These are phyloP conservation scores for Lagria hirta DNA, from an alignment of 2,888 invertebrate species.

Conservation along the genomic window DNA sequence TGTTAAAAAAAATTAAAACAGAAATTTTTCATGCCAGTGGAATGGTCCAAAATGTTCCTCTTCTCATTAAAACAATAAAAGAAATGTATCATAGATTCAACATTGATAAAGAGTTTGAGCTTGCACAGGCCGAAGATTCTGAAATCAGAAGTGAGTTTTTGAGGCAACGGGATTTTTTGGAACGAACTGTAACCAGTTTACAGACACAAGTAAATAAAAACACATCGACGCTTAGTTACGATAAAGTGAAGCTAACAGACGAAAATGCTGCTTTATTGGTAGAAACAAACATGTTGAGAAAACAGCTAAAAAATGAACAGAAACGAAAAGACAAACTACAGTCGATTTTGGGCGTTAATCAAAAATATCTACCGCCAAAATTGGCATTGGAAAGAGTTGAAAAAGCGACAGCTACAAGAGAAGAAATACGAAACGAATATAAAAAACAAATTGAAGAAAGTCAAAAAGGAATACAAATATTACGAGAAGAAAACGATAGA, in stretches of 20 bases:
- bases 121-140: conserved; percentile 67
- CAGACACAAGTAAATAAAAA: conserved; percentile 38
- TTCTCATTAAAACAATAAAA: conserved; percentile 60
- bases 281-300: conserved; percentile 75
- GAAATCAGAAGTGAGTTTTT: conserved; percentile 75
- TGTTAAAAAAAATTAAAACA: conserved; percentile 73
- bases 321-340: conserved; percentile 72
- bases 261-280: conserved; percentile 77
- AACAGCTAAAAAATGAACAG: conserved; percentile 66
- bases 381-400: conserved; percentile 66
- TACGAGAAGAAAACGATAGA: conserved; percentile 52
- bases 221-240: conserved; percentile 44
- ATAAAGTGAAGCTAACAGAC: conserved; percentile 55
- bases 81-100: conserved; percentile 71
- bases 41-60: conserved; percentile 74
- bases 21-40: conserved; percentile 80
- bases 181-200: conserved; percentile 60
- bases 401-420: conserved; percentile 62
- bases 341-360: conserved; percentile 66
- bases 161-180: conserved; percentile 80
- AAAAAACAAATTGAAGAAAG: conserved; percentile 57
- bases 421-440: conserved; percentile 62
- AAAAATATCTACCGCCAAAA: conserved; percentile 60
- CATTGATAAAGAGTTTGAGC: conserved; percentile 67
- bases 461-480: conserved; percentile 54